A percentile compares a stretch with the other conserved stretches of the same genome.
phyloP scores from a whole-genome alignment of 92 coral and sea anemone genomes.

The Meandrina meandrites region DNA sequence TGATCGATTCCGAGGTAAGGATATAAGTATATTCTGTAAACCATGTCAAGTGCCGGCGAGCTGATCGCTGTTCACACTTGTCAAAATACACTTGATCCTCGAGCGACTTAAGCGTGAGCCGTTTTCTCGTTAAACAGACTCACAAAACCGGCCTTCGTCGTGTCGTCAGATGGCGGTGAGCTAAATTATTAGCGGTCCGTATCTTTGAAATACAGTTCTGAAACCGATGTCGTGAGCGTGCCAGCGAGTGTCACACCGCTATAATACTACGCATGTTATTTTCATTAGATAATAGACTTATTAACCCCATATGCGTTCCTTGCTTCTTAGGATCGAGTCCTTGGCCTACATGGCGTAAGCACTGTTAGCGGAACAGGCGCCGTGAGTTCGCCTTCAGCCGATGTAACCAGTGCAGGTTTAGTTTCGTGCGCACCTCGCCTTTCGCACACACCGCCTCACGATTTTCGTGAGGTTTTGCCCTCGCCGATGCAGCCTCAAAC shows the following conservation, averaged over 20 bases:
- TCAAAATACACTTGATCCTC: constrained; percentile 73
- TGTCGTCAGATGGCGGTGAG: constrained; percentile 46
- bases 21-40: constrained; percentile 49
- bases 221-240: constrained; percentile 23
- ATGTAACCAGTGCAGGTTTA: constrained; percentile 70
- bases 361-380: constrained; percentile 73
- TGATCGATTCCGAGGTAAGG: constrained; percentile 94
- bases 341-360: constrained; percentile 89
- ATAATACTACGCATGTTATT: constrained; percentile 74
- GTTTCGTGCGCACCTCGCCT: constrained; percentile 84
- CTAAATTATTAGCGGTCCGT: not conserved
- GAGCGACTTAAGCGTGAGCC: constrained; percentile 18
- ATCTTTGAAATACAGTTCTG: constrained; percentile 2
- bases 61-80: constrained; percentile 75
- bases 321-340: constrained; percentile 93
- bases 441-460: constrained; percentile 94
- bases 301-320: constrained; percentile 75
- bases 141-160: constrained; percentile 1
- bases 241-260: constrained; percentile 38
- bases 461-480: constrained; percentile 90
- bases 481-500: constrained; percentile 94
- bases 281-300: constrained; percentile 83
- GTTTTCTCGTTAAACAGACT: constrained; percentile 8
- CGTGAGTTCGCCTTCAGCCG: constrained; percentile 72
- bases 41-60: constrained; percentile 44